A percentile compares a stretch with the other conserved stretches of the same genome.
phyloP scores from a whole-genome alignment of 2,888 invertebrate genomes.

The Cantharis nigra region DNA sequence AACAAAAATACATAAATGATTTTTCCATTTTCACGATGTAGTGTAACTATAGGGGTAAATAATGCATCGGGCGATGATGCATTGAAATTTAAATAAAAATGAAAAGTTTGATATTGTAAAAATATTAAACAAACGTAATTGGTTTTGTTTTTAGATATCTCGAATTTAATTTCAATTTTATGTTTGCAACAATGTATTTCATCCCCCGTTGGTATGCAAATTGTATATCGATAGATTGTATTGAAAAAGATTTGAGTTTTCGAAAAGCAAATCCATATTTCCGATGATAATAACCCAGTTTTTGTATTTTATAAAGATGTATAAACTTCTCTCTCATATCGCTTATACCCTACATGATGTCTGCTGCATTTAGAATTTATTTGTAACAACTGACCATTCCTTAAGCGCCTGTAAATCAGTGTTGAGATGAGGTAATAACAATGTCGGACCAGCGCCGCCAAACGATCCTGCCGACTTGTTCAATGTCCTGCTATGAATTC shows the following conservation, averaged over 20 bases:
- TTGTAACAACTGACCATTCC: conserved; percentile 32
- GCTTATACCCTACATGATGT: not conserved
- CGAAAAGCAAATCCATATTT: not conserved
- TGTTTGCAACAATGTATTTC: not conserved
- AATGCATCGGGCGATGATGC: not conserved
- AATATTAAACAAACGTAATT: not conserved
- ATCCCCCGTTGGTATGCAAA: not conserved
- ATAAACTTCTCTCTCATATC: not conserved
- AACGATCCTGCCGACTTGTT: conserved; percentile 36
- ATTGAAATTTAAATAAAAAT: not conserved
- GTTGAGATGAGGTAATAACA: conserved; percentile 40
- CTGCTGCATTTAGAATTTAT: conserved; percentile 13
- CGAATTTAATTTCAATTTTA: not conserved
- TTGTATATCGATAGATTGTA: not conserved
- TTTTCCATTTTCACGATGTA: not conserved
- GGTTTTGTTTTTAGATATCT: not conserved
- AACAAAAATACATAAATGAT: not conserved
- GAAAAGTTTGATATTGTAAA: not conserved
- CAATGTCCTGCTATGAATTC: conserved; percentile 34
- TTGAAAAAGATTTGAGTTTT: not conserved
- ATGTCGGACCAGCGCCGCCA: conserved; percentile 37
- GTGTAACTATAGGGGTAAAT: not conserved
- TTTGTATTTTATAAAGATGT: not conserved
- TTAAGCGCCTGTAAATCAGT: conserved; percentile 41
- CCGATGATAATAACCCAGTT: not conserved